Percentiles rank a stretch among this genome's conserved stretches.
phyloP scores from a whole-genome alignment of 2,888 invertebrate genomes.

The Synergus gifuensis region DNA sequence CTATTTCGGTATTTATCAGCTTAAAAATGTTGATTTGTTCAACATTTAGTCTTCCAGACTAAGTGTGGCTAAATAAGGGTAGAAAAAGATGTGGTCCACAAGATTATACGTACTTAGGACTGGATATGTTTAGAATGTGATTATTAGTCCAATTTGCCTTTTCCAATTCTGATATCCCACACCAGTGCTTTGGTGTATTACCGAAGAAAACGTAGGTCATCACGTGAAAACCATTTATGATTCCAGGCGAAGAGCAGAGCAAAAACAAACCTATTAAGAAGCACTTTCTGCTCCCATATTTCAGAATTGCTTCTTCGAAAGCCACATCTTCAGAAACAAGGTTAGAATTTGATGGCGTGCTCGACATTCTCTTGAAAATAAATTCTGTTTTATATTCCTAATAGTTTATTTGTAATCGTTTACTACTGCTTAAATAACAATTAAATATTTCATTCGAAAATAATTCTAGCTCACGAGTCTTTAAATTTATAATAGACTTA shows the following conservation, averaged over 20 bases:
- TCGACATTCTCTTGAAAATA: not conserved
- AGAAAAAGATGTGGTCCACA: too few relatives aligned
- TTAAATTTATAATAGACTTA: not conserved
- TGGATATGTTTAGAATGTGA: slow-evolving; percentile 50
- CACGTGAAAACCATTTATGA: slow-evolving; percentile 79
- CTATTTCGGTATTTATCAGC: too few relatives aligned
- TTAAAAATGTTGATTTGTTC: too few relatives aligned
- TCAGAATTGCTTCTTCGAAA: not conserved
- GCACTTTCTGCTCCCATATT: slow-evolving; percentile 44
- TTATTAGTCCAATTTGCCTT: slow-evolving; percentile 51
- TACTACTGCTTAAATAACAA: not conserved
- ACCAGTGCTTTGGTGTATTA: slow-evolving; percentile 59
- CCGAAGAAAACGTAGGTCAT: slow-evolving; percentile 78
- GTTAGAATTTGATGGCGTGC: not conserved
- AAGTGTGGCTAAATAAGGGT: too few relatives aligned
- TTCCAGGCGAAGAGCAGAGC: slow-evolving; percentile 75
- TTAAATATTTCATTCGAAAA: not conserved
- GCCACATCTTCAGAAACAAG: not conserved
- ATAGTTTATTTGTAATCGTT: too few relatives aligned
- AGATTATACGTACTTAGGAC: slow-evolving; percentile 22
- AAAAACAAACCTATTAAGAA: slow-evolving; percentile 46
- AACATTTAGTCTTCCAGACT: too few relatives aligned
- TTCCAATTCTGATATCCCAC: slow-evolving; percentile 43
- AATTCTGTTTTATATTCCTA: not conserved
- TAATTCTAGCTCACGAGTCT: not conserved